A percentile compares a stretch with the other conserved stretches of the same genome.
phyloP scores from a whole-genome alignment of 2,888 invertebrate species.

The Andricus curvator region DNA sequence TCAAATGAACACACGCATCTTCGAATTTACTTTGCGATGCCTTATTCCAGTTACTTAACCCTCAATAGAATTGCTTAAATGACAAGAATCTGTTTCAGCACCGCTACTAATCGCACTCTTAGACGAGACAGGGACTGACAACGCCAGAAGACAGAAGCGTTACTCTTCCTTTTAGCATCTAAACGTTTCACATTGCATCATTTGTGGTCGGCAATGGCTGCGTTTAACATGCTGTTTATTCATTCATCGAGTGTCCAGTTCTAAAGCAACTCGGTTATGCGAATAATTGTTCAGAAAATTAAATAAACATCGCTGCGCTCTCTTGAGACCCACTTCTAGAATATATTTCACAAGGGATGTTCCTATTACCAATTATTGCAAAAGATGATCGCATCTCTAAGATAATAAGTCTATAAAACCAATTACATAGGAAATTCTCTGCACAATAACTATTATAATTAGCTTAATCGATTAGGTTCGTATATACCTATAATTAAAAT shows the following conservation, averaged over 20 bases:
- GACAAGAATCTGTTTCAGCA: slow-evolving; percentile 9
- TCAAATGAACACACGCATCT: not conserved
- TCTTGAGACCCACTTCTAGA: not conserved
- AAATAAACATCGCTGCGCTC: slow-evolving; percentile 51
- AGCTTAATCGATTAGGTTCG: not conserved
- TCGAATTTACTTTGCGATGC: not conserved
- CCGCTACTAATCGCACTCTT: not conserved
- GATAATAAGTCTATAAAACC: not conserved
- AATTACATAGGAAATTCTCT: not conserved
- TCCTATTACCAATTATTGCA: not conserved
- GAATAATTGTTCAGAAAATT: slow-evolving; percentile 56
- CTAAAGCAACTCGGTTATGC: slow-evolving; percentile 25
- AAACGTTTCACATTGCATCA: slow-evolving; percentile 28
- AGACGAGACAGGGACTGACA: slow-evolving; percentile 18
- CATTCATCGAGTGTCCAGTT: slow-evolving; percentile 18
- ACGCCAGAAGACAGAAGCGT: slow-evolving; percentile 15
- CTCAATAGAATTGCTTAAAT: slow-evolving; percentile 15
- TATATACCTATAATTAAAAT: not conserved
- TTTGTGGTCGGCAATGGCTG: slow-evolving; percentile 13
- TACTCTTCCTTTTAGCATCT: slow-evolving; percentile 36
- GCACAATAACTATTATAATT: not conserved
- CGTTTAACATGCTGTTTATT: slow-evolving; percentile 15
- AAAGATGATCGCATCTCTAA: not conserved
- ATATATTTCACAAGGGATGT: slow-evolving; percentile 17
- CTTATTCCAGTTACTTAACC: not conserved